Conservation (phyloP, 2,797 vertebrate genomes). For the Cynodonichthys magdalenae region DNA sequence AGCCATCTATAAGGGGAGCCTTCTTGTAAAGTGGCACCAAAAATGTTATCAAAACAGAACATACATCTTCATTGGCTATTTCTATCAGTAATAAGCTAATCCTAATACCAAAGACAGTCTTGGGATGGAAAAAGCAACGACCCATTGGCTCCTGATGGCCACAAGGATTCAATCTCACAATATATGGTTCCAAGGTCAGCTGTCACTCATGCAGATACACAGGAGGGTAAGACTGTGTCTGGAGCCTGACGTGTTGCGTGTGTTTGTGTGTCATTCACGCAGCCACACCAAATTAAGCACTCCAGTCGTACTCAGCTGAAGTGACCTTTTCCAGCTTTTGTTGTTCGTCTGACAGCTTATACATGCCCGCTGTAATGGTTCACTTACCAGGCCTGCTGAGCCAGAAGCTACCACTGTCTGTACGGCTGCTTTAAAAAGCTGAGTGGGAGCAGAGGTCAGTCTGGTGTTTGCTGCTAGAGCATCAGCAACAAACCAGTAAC, state of each 20-base stretch:
- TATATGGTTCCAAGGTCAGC: constrained; percentile 27
- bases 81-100: not conserved
- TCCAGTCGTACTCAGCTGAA: constrained; percentile 40
- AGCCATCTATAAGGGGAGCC: too few species aligned
- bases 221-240: constrained; percentile 3
- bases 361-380: constrained; percentile 34
- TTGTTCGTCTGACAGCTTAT: constrained; percentile 44
- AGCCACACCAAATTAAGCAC: constrained; percentile 33
- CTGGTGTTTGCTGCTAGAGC: constrained; percentile 23
- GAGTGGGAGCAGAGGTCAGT: constrained; percentile 49
- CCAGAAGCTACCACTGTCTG: constrained; percentile 16
- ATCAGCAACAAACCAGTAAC: constrained; percentile 13
- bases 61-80: not conserved
- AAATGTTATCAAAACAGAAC: not conserved
- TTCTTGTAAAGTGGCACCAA: too few species aligned
- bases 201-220: constrained; percentile 19
- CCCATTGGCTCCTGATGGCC: not conserved
- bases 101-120: not conserved
- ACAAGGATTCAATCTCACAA: constrained; percentile 16
- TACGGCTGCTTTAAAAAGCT: constrained; percentile 17
- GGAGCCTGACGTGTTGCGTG: constrained; percentile 7
- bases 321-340: constrained; percentile 57
- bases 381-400: constrained; percentile 28
- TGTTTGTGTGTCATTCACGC: constrained; percentile 3
- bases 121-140: not conserved